Evolutionary conservation across 2,797 vertebrate genomes (phyloP).

Genomic region (Cercopithecus hamlyni): DNA sequence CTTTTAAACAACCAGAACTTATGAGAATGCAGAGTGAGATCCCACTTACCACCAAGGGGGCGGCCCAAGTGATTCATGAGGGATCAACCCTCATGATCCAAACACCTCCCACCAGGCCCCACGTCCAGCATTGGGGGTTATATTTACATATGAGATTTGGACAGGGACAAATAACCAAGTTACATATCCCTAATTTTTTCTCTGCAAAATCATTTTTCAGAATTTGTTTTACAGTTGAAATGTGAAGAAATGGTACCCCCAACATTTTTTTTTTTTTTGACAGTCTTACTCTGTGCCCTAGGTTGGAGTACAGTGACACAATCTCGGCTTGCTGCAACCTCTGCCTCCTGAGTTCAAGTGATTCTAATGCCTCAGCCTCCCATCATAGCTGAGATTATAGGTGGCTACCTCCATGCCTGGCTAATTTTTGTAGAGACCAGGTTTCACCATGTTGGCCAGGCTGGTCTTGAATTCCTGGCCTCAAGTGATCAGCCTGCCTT

Average conservation of each 20-base stretch:
- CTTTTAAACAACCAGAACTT: neutral
- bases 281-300: neutral
- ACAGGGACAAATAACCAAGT: neutral
- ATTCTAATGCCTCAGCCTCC: neutral
- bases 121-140: neutral
- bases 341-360: neutral
- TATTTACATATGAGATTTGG: neutral
- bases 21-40: neutral
- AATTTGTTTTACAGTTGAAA: neutral
- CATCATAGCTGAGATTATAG: neutral
- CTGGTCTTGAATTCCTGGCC: neutral
- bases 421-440: neutral
- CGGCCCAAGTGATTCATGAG: neutral
- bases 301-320: neutral
- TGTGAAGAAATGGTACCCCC: neutral
- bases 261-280: neutral
- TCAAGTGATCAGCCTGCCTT: neutral
- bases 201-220: neutral
- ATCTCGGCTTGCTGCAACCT: neutral
- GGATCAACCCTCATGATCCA: neutral
- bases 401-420: rapidly evolving
- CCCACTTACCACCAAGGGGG: neutral
- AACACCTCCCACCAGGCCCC: neutral
- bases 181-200: neutral
- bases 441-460: neutral